A percentile compares a stretch with the other conserved stretches of the same genome.
Conservation (phyloP, 1,140 invertebrate genomes). For the Palaemon carinicauda region DNA sequence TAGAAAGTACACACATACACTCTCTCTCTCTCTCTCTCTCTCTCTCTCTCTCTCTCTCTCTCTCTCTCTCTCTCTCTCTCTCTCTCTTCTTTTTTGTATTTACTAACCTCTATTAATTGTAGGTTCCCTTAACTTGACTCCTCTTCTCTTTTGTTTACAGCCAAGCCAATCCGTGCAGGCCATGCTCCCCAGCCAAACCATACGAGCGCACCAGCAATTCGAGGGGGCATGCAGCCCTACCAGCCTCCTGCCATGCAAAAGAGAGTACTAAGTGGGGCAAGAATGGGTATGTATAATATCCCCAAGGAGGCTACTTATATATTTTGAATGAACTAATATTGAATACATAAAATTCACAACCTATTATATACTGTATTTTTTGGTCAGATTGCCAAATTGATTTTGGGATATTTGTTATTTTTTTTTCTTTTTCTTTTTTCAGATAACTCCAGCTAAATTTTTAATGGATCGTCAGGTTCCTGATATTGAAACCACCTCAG, state of each 20-base stretch:
- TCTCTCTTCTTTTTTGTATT: too few relatives aligned
- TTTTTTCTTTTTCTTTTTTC: constrained; percentile 15
- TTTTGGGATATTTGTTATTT: neutral
- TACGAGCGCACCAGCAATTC: constrained; percentile 33
- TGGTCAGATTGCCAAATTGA: neutral
- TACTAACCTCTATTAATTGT: neutral
- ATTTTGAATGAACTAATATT: too few relatives aligned
- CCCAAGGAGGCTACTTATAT: too few relatives aligned
- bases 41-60: too few relatives aligned
- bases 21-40: too few relatives aligned
- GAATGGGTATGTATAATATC: constrained; percentile 19
- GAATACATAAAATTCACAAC: neutral
- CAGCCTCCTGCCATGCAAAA: constrained; percentile 49
- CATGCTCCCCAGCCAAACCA: constrained; percentile 63
- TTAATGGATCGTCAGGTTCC: constrained; percentile 1
- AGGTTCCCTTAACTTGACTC: neutral
- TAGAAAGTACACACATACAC: too few relatives aligned
- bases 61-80: too few relatives aligned
- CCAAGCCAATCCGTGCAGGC: constrained; percentile 93
- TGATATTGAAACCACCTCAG: constrained; percentile 10
- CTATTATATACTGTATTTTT: too few relatives aligned
- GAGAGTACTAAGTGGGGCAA: constrained; percentile 5
- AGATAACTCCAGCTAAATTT: constrained; percentile 36
- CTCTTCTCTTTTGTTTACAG: constrained; percentile 69
- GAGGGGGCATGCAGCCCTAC: constrained; percentile 44